A percentile compares a stretch with the other conserved stretches of the same genome.
These are phyloP conservation scores for Aepyceros melampus DNA, from an alignment of 2,113 vertebrate species.

Conservation along the genomic window DNA sequence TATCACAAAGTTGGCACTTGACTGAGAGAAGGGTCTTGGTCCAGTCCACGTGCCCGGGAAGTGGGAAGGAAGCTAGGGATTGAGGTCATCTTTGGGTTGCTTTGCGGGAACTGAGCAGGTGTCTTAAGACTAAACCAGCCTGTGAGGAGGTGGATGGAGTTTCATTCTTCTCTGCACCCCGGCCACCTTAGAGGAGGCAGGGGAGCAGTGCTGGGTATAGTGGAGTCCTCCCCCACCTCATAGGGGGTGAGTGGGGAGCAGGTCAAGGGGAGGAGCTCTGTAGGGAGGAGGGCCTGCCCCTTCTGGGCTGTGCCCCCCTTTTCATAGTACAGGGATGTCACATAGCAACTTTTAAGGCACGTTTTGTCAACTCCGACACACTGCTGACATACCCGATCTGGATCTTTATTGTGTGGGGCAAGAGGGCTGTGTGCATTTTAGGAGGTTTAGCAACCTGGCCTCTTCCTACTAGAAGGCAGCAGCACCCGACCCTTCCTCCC, in stretches of 20 bases:
- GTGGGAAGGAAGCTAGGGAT: background rate
- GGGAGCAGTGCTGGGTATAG: fast-evolving
- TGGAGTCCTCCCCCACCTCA: background rate
- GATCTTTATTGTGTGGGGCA: background rate
- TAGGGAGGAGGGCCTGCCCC: background rate
- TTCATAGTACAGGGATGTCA: background rate
- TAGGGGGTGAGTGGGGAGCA: background rate
- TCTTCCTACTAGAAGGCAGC: background rate
- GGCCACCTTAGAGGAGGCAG: no score
- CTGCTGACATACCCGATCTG: background rate
- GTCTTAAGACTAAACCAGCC: background rate
- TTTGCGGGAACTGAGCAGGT: fast-evolving
- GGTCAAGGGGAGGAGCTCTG: background rate
- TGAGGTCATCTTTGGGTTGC: background rate
- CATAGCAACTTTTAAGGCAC: background rate
- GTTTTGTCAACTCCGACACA: background rate
- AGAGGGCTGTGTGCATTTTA: fast-evolving
- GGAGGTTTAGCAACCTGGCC: background rate
- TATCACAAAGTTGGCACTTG: no score
- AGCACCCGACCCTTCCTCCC: background rate
- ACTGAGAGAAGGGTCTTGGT: background rate
- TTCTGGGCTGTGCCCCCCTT: background rate
- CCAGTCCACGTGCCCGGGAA: background rate
- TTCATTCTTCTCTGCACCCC: background rate
- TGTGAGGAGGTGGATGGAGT: background rate